Evolutionary conservation across 2,113 vertebrate genomes (phyloP).

Genomic region (Mionectes macconnelli): DNA sequence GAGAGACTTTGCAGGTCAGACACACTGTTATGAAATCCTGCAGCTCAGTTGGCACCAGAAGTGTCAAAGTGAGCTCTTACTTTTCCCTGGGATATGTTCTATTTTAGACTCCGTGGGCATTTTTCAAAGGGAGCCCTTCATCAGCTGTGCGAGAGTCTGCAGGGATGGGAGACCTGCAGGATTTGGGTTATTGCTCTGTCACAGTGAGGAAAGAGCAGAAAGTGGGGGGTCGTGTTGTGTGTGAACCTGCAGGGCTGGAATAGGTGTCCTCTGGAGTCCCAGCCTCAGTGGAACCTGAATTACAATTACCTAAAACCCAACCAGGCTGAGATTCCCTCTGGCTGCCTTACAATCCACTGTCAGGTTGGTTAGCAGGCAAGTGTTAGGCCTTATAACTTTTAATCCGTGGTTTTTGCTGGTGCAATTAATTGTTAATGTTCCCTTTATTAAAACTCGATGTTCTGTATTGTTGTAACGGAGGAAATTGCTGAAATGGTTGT

Average conservation of each 20-base stretch:
- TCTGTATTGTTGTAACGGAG: not conserved
- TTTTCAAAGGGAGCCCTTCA: not conserved
- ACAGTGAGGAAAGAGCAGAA: not conserved
- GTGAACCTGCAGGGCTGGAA: not conserved
- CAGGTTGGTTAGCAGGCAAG: slow-evolving; percentile 18
- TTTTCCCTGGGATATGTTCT: accelerated
- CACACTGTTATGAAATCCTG: not conserved
- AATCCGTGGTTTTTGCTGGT: slow-evolving; percentile 19
- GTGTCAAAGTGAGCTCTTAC: not conserved
- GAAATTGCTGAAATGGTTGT: slow-evolving; percentile 26
- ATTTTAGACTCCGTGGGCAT: not conserved
- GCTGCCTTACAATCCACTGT: not conserved
- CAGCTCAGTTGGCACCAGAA: not conserved
- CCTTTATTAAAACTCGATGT: slow-evolving; percentile 31
- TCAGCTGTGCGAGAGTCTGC: not conserved
- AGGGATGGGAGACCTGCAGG: not conserved
- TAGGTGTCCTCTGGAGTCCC: not conserved
- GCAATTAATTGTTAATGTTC: slow-evolving; percentile 53
- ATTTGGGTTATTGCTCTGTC: not conserved
- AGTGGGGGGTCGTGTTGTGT: not conserved
- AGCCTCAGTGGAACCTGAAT: not conserved
- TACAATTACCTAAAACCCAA: not conserved
- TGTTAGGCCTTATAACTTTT: slow-evolving; percentile 19
- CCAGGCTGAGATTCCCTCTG: slow-evolving; percentile 16
- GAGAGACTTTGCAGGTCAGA: not conserved